Conservation (phyloP, 2,797 vertebrate species). For the Rhabdophis nuchalis region DNA sequence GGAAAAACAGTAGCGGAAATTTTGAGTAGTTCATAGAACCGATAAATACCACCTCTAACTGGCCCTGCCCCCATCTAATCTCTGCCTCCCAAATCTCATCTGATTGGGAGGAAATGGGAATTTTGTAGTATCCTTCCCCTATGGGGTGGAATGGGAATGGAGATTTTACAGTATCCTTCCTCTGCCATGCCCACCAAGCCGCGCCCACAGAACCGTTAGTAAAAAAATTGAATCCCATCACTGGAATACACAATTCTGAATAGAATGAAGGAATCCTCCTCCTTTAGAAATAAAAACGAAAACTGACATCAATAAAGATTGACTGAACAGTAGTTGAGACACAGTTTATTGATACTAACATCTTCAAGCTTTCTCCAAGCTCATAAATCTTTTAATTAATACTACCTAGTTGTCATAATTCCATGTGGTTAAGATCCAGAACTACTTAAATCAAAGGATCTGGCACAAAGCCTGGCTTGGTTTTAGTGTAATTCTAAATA, state of each 20-base stretch:
- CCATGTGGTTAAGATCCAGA: background rate
- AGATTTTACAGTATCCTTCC: too few species aligned
- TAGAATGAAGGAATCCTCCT: background rate
- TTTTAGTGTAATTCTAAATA: background rate
- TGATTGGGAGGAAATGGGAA: too few species aligned
- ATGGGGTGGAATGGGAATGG: too few species aligned
- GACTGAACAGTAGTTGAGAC: background rate
- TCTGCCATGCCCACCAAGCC: too few species aligned
- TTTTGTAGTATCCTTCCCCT: too few species aligned
- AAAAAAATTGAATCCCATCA: too few species aligned
- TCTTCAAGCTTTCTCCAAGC: background rate
- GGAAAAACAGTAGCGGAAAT: too few species aligned
- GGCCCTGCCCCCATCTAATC: too few species aligned
- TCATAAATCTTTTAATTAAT: background rate
- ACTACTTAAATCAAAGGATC: background rate
- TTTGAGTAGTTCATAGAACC: too few species aligned
- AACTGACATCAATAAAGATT: background rate
- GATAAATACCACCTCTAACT: too few species aligned
- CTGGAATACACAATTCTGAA: background rate
- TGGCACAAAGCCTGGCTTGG: slow-evolving; percentile 10
- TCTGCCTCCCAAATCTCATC: too few species aligned
- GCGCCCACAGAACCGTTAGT: too few species aligned
- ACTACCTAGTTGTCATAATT: background rate
- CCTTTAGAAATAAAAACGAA: background rate
- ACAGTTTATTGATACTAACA: background rate